Conservation (phyloP, 2,113 vertebrate genomes). For the Pica pica region DNA sequence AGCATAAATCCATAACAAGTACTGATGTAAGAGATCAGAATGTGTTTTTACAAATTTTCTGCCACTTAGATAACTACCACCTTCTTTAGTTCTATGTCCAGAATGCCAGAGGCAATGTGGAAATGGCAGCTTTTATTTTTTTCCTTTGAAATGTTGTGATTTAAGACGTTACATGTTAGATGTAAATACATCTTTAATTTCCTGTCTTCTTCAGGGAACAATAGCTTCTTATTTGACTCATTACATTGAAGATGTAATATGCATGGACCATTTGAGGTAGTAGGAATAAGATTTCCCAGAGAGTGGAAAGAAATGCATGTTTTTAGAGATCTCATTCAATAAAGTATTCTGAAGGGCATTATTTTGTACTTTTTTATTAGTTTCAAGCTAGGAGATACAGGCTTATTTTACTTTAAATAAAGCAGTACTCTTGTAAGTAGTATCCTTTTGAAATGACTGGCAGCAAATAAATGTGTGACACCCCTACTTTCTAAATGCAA, state of each 20-base stretch:
- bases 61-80: neutral
- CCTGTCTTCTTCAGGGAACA: slow-evolving; percentile 4
- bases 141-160: neutral
- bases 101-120: neutral
- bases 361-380: neutral
- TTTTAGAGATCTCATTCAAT: neutral
- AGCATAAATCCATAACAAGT: neutral
- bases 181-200: slow-evolving; percentile 21
- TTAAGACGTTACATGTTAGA: neutral
- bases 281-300: neutral
- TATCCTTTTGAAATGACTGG: neutral
- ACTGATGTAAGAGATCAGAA: neutral
- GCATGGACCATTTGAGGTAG: slow-evolving; percentile 3
- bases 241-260: slow-evolving; percentile 2
- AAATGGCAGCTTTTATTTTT: neutral
- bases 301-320: neutral
- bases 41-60: neutral
- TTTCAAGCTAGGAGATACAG: neutral
- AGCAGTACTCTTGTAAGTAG: neutral
- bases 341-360: neutral
- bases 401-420: neutral
- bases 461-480: neutral
- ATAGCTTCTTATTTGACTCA: neutral
- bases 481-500: neutral
- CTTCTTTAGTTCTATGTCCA: neutral